Percentiles rank a stretch among this genome's conserved stretches.
Conservation (phyloP, 2,113 vertebrate genomes). For the Isichthys henryi region DNA sequence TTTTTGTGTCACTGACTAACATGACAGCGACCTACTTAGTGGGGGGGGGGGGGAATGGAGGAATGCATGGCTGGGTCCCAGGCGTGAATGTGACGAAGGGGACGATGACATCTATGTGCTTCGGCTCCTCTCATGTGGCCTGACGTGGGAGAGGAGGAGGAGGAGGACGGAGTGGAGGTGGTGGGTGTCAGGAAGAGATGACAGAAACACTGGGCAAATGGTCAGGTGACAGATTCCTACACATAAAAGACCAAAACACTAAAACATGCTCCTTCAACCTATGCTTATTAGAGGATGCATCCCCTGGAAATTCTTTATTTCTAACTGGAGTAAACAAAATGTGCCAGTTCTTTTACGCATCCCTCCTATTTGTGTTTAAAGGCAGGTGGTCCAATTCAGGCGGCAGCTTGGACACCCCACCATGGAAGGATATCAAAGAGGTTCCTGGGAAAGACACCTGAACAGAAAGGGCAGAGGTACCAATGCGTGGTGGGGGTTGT, state of each 20-base stretch:
- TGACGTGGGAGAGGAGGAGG: background rate
- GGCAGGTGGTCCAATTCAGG: background rate
- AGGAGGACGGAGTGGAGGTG: background rate
- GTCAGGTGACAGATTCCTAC: background rate
- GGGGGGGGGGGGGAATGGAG: background rate
- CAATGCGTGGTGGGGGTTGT: background rate
- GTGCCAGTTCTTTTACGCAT: background rate
- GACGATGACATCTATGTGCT: background rate
- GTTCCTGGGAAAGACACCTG: background rate
- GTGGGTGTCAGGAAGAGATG: background rate
- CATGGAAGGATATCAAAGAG: background rate
- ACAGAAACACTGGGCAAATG: background rate
- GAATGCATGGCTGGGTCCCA: background rate
- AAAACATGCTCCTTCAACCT: background rate
- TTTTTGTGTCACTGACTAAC: background rate
- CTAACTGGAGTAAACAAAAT: background rate
- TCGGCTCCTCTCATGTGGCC: background rate
- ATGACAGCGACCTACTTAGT: background rate
- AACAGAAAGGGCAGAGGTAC: background rate
- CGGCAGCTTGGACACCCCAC: background rate
- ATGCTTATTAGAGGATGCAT: background rate
- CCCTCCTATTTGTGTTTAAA: background rate
- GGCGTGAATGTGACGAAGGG: background rate
- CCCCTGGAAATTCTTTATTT: background rate
- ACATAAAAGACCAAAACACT: background rate